Base-by-base conservation (phyloP, 30 jellyfish, hydroid and myxozoan species). In the Hydractinia echinata region DNA sequence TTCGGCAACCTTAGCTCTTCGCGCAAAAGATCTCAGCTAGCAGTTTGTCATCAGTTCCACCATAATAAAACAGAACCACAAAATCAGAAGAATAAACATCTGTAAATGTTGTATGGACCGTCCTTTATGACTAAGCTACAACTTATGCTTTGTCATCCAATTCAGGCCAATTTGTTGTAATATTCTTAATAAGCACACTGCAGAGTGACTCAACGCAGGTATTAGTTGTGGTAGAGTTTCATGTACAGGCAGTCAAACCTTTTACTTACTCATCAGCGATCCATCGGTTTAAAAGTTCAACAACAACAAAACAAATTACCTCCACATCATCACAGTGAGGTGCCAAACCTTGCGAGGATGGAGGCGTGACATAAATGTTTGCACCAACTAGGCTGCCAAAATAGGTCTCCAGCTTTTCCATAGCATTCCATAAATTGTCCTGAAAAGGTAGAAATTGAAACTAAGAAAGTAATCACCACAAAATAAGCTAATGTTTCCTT, bases 261-360 rank as follows among this genome's bases (percentile, higher is more conserved):
- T 58, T 58, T 58, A 58, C 69, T 58, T 13, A 58, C 15, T 58
- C 69, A 58, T 58, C 69, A 58, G 1, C 0, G 69, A 13, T 58
- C 69, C 15, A 16, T 13, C 2, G 44, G 44, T 30, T 30, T 13
- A 58, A 58, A 58, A 0, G 69, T 58, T 58, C 2, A 58, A 58
- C 15, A 11, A 16, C 21, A 49, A 15, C 20, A 76, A 8, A 77
- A 52, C 3, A 52, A 19, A 66, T 60, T 64, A 88, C 96, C 91
- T 93, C 99, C 62, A 88, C 95, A 66, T 93, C 96, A 79, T 88
- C 96, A 84, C 81, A 79, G 67, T 87, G 96, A 5, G 96, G 96
- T 8, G 96, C 91, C 66, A 93, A 70, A 10, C 95, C 99, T 84
- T 92, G 95, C 39, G 88, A 56, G 10, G 70, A 88, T 53, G 85